phyloP scores from a whole-genome alignment of 2,888 invertebrate species.

The Pheosia gnoma region DNA sequence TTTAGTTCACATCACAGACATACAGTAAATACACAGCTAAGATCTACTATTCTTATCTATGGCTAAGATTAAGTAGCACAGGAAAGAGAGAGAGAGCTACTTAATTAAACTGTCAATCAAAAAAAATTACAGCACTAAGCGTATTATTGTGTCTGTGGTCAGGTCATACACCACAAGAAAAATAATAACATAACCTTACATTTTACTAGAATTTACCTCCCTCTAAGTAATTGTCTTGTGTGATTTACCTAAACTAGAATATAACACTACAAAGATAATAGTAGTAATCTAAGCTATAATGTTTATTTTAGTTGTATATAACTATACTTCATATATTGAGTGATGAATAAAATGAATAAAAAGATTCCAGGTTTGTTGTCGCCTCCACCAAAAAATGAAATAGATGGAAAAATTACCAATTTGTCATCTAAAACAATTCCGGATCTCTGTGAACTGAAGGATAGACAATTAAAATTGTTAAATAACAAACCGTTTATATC shows the following conservation, averaged over 20 bases:
- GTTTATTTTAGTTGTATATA: neutral
- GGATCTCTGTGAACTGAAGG: slow-evolving; percentile 80
- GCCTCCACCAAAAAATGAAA: slow-evolving; percentile 72
- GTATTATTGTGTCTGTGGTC: too few species aligned
- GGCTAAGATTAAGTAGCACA: too few species aligned
- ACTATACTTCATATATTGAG: slow-evolving; percentile 13
- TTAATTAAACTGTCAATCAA: too few species aligned
- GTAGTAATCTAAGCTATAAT: too few species aligned
- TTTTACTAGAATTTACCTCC: neutral
- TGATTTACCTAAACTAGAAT: too few species aligned
- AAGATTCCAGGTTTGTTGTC: slow-evolving; percentile 78
- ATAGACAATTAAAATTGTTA: slow-evolving; percentile 83
- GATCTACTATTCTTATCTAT: too few species aligned
- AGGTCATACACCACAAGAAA: neutral
- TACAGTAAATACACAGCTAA: too few species aligned
- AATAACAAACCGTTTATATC: slow-evolving; percentile 78
- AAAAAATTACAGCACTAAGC: too few species aligned
- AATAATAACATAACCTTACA: slow-evolving; percentile 1
- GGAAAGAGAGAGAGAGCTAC: too few species aligned
- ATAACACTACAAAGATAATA: too few species aligned
- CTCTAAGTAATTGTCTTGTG: too few species aligned
- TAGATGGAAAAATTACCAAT: slow-evolving; percentile 81
- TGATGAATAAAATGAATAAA: slow-evolving; percentile 65
- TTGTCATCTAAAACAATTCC: slow-evolving; percentile 71
- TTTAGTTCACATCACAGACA: too few species aligned